A percentile compares a stretch with the other conserved stretches of the same genome.
Conservation (phyloP, 2,113 vertebrate species). For the Gobio gobio region DNA sequence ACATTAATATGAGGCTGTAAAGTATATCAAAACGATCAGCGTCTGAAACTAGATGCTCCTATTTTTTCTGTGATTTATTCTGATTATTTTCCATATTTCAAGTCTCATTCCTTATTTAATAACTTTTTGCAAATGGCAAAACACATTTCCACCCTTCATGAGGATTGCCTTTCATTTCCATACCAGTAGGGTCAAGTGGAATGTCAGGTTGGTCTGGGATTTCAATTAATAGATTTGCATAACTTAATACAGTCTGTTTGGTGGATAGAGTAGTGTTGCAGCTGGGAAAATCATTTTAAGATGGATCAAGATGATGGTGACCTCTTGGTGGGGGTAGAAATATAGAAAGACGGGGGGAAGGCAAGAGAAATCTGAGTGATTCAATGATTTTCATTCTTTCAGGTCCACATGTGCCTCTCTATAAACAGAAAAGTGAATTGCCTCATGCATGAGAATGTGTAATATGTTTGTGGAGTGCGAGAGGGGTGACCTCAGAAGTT, state of each 20-base stretch:
- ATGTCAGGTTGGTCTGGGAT: constrained; percentile 48
- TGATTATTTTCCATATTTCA: constrained; percentile 28
- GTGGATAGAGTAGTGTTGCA: constrained; percentile 53
- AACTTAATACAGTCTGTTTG: constrained; percentile 59
- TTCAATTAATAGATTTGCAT: constrained; percentile 61
- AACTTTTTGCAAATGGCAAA: constrained; percentile 9
- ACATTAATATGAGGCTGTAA: constrained; percentile 15
- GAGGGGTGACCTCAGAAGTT: constrained; percentile 28
- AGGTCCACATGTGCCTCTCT: constrained; percentile 46
- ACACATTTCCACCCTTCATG: constrained; percentile 18
- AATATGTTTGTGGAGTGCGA: constrained; percentile 48
- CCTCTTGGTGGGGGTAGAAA: constrained; percentile 15
- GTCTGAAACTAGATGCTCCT: not conserved
- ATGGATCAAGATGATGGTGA: constrained; percentile 53
- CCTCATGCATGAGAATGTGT: constrained; percentile 56
- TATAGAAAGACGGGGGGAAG: not conserved
- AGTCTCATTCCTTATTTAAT: constrained; percentile 1
- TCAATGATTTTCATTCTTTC: constrained; percentile 42
- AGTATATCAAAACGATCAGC: constrained; percentile 7
- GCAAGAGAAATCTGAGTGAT: constrained; percentile 33
- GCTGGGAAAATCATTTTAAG: constrained; percentile 44
- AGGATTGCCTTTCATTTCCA: constrained; percentile 24
- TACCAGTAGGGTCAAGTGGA: constrained; percentile 46
- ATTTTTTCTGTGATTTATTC: constrained; percentile 36
- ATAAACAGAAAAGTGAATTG: constrained; percentile 52